Evolutionary conservation across 2,113 vertebrate genomes (phyloP).

Genomic region (Pseudonaja textilis): DNA sequence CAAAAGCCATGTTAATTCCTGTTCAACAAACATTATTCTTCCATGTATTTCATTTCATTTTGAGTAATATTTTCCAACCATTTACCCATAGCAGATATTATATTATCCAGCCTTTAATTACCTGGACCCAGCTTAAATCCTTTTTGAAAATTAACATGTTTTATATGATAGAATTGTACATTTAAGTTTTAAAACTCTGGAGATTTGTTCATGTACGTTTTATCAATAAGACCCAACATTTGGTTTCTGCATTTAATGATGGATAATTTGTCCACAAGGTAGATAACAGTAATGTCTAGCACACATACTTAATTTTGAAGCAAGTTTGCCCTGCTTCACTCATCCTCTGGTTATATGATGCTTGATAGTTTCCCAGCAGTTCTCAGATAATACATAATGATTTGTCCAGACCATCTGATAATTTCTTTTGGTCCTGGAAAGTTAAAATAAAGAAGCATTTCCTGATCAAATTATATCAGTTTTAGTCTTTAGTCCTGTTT

Average conservation of each 20-base stretch:
- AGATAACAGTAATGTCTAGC: not conserved
- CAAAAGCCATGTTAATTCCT: not conserved
- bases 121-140: not conserved
- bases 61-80: not conserved
- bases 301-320: not conserved
- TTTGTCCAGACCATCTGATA: not conserved
- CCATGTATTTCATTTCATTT: not conserved
- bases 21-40: not conserved
- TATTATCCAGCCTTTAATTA: not conserved
- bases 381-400: not conserved
- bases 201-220: not conserved
- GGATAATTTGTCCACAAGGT: not conserved
- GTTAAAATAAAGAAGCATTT: not conserved
- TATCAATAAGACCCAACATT: not conserved
- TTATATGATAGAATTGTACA: not conserved
- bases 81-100: not conserved
- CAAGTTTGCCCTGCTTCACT: not conserved
- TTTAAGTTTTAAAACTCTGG: not conserved
- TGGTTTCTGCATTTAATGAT: not conserved
- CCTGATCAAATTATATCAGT: not conserved
- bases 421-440: not conserved
- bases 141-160: not conserved
- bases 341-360: not conserved
- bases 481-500: not conserved
- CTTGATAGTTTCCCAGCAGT: not conserved